Conservation (phyloP, 2,888 invertebrate species). For the Papilio demoleus region DNA sequence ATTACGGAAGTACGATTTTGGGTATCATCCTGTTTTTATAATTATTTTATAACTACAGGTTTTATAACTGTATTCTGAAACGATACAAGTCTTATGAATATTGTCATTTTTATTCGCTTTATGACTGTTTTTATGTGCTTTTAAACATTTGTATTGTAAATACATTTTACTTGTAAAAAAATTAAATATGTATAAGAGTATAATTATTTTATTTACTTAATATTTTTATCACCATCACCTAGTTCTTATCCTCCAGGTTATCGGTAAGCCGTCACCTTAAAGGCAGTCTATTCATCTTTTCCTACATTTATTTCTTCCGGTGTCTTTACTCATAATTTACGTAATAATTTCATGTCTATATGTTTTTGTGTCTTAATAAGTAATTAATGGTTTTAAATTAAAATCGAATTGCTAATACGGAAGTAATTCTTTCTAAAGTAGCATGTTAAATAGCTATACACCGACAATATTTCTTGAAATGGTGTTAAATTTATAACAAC, state of each 20-base stretch:
- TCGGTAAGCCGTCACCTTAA: too few relatives aligned
- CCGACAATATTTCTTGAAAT: neutral
- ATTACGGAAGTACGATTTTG: constrained; percentile 54
- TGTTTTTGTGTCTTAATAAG: too few relatives aligned
- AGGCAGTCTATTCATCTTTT: too few relatives aligned
- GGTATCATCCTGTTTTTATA: constrained; percentile 60
- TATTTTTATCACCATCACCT: too few relatives aligned
- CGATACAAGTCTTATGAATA: constrained; percentile 52
- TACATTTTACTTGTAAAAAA: neutral
- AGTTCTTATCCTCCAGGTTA: too few relatives aligned
- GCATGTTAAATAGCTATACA: constrained; percentile 3
- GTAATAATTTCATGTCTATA: neutral
- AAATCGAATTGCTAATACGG: neutral
- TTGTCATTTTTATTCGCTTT: constrained; percentile 41
- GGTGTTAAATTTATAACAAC: constrained; percentile 33
- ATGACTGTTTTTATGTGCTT: constrained; percentile 40
- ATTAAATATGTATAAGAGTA: neutral
- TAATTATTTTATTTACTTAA: neutral
- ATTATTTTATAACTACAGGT: constrained; percentile 61
- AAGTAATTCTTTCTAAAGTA: neutral
- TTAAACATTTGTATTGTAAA: constrained; percentile 42
- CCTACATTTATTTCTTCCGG: too few relatives aligned
- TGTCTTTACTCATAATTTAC: too few relatives aligned
- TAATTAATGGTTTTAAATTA: neutral
- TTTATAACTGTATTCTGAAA: constrained; percentile 61